phyloP scores from a whole-genome alignment of 1,140 invertebrate species.

The Philopotamus ludificatus region DNA sequence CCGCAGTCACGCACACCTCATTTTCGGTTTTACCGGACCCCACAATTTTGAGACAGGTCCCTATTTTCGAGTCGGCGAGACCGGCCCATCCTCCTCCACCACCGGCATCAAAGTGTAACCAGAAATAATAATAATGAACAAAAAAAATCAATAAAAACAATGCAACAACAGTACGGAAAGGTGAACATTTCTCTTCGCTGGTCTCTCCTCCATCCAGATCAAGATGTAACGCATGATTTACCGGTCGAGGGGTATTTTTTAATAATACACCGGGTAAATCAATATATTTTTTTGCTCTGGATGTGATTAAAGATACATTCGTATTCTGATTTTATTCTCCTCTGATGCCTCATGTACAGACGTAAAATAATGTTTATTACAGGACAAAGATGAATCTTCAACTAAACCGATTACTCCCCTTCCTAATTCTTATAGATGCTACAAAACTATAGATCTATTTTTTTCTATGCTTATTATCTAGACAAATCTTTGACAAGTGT shows the following conservation, averaged over 20 bases:
- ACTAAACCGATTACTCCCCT: too few relatives aligned
- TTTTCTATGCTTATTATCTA: too few relatives aligned
- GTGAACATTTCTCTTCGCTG: slow-evolving; percentile 16
- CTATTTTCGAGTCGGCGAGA: slow-evolving; percentile 21
- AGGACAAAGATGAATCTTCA: too few relatives aligned
- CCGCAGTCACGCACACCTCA: slow-evolving; percentile 24
- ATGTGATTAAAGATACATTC: too few relatives aligned
- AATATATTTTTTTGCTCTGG: too few relatives aligned
- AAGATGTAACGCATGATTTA: slow-evolving; percentile 28
- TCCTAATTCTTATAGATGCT: too few relatives aligned
- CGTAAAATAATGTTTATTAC: too few relatives aligned
- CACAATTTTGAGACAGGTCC: slow-evolving; percentile 26
- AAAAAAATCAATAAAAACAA: not conserved
- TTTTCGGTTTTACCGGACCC: slow-evolving; percentile 27
- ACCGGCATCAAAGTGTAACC: not conserved
- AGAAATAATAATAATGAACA: not conserved
- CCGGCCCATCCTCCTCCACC: not conserved
- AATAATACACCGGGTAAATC: slow-evolving; percentile 25
- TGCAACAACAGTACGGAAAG: not conserved
- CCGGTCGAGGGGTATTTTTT: slow-evolving; percentile 16
- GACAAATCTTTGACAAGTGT: too few relatives aligned
- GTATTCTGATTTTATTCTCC: too few relatives aligned
- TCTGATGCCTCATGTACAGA: too few relatives aligned
- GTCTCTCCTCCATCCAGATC: slow-evolving; percentile 1
- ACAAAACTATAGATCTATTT: too few relatives aligned